Evolutionary conservation across 2,797 vertebrate genomes (phyloP), one percentile per base, ranked within the genome.

Genomic region (Enteromius mattozi): DNA sequence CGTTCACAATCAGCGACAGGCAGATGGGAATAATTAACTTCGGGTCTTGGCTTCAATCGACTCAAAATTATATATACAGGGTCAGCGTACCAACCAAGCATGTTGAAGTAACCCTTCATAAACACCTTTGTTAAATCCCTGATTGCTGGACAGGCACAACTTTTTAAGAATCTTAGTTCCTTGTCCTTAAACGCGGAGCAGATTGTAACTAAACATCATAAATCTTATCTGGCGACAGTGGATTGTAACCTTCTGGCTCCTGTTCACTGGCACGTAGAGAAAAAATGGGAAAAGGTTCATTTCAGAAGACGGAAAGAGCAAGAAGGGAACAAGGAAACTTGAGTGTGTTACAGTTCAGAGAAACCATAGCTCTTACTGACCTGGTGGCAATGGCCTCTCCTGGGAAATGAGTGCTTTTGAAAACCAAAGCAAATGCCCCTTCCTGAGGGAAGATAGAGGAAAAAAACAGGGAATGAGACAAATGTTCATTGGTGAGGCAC

Each of bases 401-500:
- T 1, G 97, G 97, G 90, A 96, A 99, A 91, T 97, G 96, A 78
- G 95, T 92, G 85, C 98, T 99, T 95, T 99, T 99, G 92, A 99
- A 98, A 90, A 98, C 97, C 87, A 99, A 86, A 0, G 98, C 97
- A 51, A 97, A 99, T 75, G 98, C 96, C 2, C 98, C 98, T 92
- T 99, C 98, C 98, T 98, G 90, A 17, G 89, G 42, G 81, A 86
- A 87, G 85, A 79, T 74, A 83, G 61, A 89, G 76, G 66, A 82
- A 59, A 45, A 24, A 19, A 61, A 77, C 24, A 72, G 21, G 6
- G 21, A 79, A 69, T 78, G 17, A 69, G 65, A 76, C 45, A 63
- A 37, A 70, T 59, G 51, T 78, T 77, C 33, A 0, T 42, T 47
- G 21, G 35, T 59, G n/a, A 65, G 69, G n/a, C 61, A 54, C 35